Evolutionary conservation across 2,888 invertebrate species (phyloP).

Genomic region (Odiellus spinosus): DNA sequence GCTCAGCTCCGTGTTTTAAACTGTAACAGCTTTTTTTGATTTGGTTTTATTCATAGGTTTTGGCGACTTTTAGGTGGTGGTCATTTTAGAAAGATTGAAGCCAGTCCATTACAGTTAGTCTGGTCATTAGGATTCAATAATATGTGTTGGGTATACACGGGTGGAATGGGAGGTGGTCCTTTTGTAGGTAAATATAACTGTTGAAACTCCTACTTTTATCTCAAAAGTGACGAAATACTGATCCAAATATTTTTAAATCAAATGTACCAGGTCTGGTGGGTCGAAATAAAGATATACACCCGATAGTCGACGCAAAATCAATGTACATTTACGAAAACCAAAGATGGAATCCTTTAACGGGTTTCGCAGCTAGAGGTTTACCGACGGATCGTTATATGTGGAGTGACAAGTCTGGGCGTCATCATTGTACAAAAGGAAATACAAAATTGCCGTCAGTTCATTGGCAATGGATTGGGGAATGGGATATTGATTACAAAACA

Average conservation of each 20-base stretch:
- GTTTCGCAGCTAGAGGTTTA: slow-evolving; percentile 67
- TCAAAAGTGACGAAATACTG: not conserved
- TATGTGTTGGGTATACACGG: slow-evolving; percentile 75
- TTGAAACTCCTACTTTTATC: not conserved
- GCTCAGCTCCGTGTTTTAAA: not conserved
- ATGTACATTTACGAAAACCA: slow-evolving; percentile 87
- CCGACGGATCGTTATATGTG: slow-evolving; percentile 67
- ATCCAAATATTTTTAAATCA: not conserved
- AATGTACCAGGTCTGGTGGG: slow-evolving; percentile 8
- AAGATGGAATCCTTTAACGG: slow-evolving; percentile 80
- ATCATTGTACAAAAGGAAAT: slow-evolving; percentile 67
- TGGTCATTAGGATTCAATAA: slow-evolving; percentile 82
- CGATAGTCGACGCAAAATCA: slow-evolving; percentile 69
- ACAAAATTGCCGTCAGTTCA: slow-evolving; percentile 67
- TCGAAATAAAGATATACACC: slow-evolving; percentile 44
- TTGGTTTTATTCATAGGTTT: too few relatives aligned
- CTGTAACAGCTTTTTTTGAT: too few relatives aligned
- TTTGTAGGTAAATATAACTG: slow-evolving; percentile 43
- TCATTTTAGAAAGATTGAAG: slow-evolving; percentile 60
- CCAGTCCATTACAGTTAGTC: slow-evolving; percentile 58
- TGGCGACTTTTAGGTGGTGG: slow-evolving; percentile 81
- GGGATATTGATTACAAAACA: slow-evolving; percentile 79
- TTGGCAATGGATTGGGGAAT: slow-evolving; percentile 80
- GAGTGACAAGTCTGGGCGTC: slow-evolving; percentile 72
- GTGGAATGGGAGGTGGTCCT: slow-evolving; percentile 72